These are phyloP conservation scores for Schizotus pectinicornis DNA, from an alignment of 2,888 invertebrate genomes.

Conservation along the genomic window DNA sequence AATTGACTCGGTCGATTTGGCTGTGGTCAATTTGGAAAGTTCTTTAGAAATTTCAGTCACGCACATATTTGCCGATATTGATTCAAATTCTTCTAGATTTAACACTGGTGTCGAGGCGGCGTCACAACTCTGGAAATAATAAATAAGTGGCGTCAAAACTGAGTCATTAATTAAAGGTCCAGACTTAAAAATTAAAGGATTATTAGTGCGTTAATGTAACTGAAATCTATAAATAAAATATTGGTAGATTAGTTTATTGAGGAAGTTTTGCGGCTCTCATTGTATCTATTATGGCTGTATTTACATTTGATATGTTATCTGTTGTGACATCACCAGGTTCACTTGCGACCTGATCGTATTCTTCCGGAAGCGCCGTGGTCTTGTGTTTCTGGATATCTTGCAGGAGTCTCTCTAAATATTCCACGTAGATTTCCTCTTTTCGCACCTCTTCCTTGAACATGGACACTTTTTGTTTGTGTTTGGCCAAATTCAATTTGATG, in stretches of 20 bases:
- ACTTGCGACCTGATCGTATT: conserved; percentile 25
- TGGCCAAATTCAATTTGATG: conserved; percentile 86
- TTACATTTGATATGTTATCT: conserved; percentile 53
- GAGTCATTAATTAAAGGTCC: too few species aligned
- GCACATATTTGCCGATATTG: conserved; percentile 67
- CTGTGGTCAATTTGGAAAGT: conserved; percentile 35
- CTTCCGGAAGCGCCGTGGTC: conserved; percentile 60
- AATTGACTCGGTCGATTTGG: conserved; percentile 46
- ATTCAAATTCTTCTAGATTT: conserved; percentile 46
- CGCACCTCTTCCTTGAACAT: conserved; percentile 84
- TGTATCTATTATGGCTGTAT: conserved; percentile 30
- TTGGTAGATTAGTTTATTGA: background rate
- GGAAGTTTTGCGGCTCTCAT: too few species aligned
- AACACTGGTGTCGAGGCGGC: conserved; percentile 33
- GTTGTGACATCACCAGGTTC: conserved; percentile 42
- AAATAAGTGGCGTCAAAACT: conserved; percentile 14
- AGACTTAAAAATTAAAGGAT: too few species aligned
- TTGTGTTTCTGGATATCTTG: conserved; percentile 87
- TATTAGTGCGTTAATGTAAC: too few species aligned
- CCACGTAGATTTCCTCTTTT: conserved; percentile 89
- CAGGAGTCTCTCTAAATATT: conserved; percentile 83
- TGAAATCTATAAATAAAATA: background rate
- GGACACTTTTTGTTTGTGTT: conserved; percentile 86
- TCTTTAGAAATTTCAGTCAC: conserved; percentile 70
- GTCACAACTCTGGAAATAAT: conserved; percentile 32